phyloP scores from a whole-genome alignment of 2,797 vertebrate genomes.

The Oceanodroma leucorhoa region DNA sequence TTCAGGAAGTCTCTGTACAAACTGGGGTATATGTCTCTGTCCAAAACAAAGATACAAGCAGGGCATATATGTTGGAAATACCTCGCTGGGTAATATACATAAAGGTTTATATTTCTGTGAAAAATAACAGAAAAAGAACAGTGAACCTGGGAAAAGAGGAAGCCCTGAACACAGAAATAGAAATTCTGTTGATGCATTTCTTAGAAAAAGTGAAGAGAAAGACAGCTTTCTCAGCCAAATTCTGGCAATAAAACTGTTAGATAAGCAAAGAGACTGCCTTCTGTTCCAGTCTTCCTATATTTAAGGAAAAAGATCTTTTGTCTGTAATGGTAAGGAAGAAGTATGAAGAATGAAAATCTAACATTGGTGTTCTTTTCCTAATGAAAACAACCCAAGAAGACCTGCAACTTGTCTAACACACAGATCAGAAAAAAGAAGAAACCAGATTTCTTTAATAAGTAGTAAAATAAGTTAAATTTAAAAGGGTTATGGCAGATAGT shows the following conservation, averaged over 20 bases:
- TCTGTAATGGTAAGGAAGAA: neutral
- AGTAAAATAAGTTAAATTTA: neutral
- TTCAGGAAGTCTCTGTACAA: neutral
- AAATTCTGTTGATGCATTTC: neutral
- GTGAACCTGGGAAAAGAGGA: neutral
- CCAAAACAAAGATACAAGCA: neutral
- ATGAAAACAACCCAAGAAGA: neutral
- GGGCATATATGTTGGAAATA: neutral
- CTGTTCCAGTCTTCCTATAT: neutral
- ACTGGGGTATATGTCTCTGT: neutral
- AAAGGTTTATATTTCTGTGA: neutral
- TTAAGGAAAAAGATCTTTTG: neutral
- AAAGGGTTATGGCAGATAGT: constrained; percentile 8
- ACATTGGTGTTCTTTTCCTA: neutral
- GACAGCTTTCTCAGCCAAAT: neutral
- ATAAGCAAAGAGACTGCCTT: neutral
- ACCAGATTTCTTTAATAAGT: neutral
- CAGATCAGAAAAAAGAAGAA: neutral
- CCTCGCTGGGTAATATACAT: neutral
- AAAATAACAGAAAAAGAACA: neutral
- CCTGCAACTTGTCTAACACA: neutral
- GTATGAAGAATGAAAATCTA: neutral
- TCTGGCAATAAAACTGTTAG: neutral
- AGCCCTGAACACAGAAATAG: neutral
- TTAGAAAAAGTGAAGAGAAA: neutral